Conservation (phyloP, 2,888 invertebrate genomes). For the Scotopteryx bipunctaria region DNA sequence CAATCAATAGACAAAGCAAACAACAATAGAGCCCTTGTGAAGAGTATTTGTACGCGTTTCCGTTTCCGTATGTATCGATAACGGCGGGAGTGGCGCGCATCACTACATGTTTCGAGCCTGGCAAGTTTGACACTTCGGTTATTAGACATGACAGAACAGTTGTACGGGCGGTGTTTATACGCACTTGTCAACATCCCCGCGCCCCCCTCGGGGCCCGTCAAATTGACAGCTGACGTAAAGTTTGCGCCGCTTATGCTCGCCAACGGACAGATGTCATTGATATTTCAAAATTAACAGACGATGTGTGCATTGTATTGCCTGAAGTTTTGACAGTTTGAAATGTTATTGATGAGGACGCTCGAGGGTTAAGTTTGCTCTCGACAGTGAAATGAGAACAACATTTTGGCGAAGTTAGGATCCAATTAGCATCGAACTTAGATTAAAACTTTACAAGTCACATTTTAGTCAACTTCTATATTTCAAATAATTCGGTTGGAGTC, state of each 20-base stretch:
- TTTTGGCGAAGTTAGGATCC: background rate
- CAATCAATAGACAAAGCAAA: background rate
- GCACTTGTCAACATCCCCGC: conserved; percentile 33
- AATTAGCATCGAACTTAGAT: background rate
- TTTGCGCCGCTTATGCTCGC: conserved; percentile 22
- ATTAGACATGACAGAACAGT: conserved; percentile 34
- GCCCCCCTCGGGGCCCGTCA: conserved; percentile 27
- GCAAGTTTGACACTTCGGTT: conserved; percentile 35
- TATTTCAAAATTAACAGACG: conserved; percentile 23
- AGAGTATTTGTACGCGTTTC: conserved; percentile 8
- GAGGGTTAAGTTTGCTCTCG: background rate
- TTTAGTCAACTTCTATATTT: too few species aligned
- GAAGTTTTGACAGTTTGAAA: conserved; percentile 21
- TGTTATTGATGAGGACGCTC: conserved; percentile 20
- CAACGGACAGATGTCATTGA: conserved; percentile 27
- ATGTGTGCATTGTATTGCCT: conserved; percentile 19
- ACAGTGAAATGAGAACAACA: conserved; percentile 6
- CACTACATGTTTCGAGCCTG: conserved; percentile 16
- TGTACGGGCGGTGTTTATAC: conserved; percentile 38
- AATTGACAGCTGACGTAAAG: conserved; percentile 44
- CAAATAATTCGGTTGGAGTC: too few species aligned
- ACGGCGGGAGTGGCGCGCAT: conserved; percentile 10
- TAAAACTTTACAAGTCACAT: too few species aligned
- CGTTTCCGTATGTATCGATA: conserved; percentile 19
- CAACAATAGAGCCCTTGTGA: background rate